These are phyloP conservation scores for Atrichornis clamosus DNA, from an alignment of 2,113 vertebrate species.

Conservation along the genomic window DNA sequence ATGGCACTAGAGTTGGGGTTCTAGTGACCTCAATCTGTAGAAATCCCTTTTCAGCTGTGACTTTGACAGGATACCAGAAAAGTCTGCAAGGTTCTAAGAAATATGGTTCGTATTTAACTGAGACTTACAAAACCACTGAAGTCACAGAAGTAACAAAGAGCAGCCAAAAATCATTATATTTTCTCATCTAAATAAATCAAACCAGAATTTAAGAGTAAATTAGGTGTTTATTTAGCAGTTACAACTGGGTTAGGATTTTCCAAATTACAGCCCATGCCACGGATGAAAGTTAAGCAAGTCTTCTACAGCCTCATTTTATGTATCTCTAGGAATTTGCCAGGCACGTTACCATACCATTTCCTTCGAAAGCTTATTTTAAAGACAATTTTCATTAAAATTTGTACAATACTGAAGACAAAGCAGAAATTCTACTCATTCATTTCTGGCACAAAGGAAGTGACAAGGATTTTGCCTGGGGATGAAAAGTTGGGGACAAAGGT, in stretches of 20 bases:
- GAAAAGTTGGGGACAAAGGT: neutral
- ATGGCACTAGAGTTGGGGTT: neutral
- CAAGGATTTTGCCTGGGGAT: neutral
- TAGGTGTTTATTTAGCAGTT: neutral
- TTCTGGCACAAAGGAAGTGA: neutral
- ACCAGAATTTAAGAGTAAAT: neutral
- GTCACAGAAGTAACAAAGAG: neutral
- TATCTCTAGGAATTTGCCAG: neutral
- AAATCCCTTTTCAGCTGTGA: neutral
- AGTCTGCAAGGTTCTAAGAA: neutral
- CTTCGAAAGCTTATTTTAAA: neutral
- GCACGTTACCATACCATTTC: neutral
- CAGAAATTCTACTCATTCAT: neutral
- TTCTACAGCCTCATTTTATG: neutral
- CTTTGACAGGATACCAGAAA: neutral
- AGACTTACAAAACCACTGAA: neutral
- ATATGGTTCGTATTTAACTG: neutral
- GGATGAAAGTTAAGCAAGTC: neutral
- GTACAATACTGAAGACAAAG: neutral
- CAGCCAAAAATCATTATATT: neutral
- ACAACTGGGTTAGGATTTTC: neutral
- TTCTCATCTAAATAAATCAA: neutral
- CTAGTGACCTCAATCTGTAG: neutral
- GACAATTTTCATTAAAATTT: neutral
- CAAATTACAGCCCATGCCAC: neutral